These are phyloP conservation scores for Pristis pectinata DNA, from an alignment of 2,797 vertebrate genomes.

Conservation along the genomic window DNA sequence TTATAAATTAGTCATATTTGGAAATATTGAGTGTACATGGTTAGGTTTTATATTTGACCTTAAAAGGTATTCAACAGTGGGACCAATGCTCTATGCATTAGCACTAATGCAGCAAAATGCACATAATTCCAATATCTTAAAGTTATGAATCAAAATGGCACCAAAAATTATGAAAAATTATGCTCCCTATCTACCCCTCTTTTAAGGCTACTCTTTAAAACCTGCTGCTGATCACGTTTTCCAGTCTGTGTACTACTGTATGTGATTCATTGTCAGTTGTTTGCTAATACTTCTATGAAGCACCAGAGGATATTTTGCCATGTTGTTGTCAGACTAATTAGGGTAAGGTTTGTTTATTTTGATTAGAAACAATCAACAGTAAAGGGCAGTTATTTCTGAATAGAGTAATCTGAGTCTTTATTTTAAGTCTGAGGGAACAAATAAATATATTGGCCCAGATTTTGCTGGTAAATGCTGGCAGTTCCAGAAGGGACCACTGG, in stretches of 20 bases:
- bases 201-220: background rate
- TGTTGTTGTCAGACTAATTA: background rate
- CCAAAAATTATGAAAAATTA: background rate
- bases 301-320: no score
- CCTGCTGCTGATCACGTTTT: background rate
- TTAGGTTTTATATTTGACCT: no score
- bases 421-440: background rate
- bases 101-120: background rate
- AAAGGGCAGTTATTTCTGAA: background rate
- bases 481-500: no score
- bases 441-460: background rate
- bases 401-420: no score
- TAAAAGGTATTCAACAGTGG: background rate
- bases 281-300: background rate
- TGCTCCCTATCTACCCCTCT: background rate
- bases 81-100: no score
- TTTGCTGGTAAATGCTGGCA: no score
- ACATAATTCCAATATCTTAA: background rate
- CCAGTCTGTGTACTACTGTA: background rate
- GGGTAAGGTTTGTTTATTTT: background rate
- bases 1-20: background rate
- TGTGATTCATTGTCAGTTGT: background rate
- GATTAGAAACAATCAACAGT: background rate
- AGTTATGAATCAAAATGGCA: background rate
- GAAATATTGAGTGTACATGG: no score